Percentiles rank a stretch among this genome's conserved stretches.
Evolutionary conservation across 2,797 vertebrate species (phyloP).

Genomic region (Florisuga fusca): DNA sequence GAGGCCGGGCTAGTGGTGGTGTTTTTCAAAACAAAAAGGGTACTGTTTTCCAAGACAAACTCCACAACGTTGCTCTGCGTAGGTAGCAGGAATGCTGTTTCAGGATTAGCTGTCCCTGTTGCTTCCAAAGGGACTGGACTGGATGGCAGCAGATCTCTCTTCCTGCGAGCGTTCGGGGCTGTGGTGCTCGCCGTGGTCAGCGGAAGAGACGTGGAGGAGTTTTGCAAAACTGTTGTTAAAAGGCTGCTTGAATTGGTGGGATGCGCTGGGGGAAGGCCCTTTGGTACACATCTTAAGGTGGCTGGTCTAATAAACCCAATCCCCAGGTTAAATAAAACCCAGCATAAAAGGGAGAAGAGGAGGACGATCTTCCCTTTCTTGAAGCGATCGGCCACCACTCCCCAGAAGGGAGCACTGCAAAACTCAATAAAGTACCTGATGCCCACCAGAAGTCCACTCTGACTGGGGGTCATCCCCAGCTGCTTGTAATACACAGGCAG

Average conservation of each 20-base stretch:
- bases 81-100: neutral
- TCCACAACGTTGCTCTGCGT: neutral
- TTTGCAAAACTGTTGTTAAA: conserved; percentile 39
- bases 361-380: conserved; percentile 92
- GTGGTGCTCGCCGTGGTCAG: neutral
- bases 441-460: conserved; percentile 93
- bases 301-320: conserved; percentile 94
- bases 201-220: neutral
- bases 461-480: conserved; percentile 92
- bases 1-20: neutral
- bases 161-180: conserved; percentile 39
- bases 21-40: conserved; percentile 23
- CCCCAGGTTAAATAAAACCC: conserved; percentile 94
- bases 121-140: neutral
- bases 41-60: conserved; percentile 26
- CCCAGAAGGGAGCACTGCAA: conserved; percentile 99
- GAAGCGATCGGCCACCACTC: conserved; percentile 95
- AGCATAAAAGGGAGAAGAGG: conserved; percentile 94
- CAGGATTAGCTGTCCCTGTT: neutral
- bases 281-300: conserved; percentile 85
- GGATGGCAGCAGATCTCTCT: conserved; percentile 58
- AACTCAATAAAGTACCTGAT: conserved; percentile 99
- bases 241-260: conserved; percentile 77
- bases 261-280: conserved; percentile 62
- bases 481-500: conserved; percentile 96